Evolutionary conservation across 2,888 invertebrate genomes (phyloP).

Genomic region (Lingula anatina): DNA sequence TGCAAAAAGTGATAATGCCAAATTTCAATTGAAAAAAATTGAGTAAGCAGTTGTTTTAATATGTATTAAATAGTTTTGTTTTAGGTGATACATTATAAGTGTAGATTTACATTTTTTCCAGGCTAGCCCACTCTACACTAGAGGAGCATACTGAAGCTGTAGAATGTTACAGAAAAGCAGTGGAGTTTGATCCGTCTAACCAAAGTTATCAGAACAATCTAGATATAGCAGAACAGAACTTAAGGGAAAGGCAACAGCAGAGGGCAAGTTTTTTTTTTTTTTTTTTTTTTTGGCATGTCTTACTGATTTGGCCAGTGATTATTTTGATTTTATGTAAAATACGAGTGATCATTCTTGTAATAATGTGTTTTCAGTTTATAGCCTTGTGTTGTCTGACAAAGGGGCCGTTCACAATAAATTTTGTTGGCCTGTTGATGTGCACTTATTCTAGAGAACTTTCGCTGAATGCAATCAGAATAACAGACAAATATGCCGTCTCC

Average conservation of each 20-base stretch:
- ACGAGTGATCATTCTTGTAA: background rate
- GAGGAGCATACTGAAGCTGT: slow-evolving; percentile 78
- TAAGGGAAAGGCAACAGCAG: slow-evolving; percentile 42
- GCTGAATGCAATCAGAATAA: too few relatives aligned
- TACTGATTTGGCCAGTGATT: background rate
- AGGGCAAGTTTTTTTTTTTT: slow-evolving; percentile 14
- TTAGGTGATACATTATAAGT: too few relatives aligned
- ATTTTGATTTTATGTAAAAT: background rate
- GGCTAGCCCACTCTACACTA: slow-evolving; percentile 54
- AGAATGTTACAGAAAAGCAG: slow-evolving; percentile 79
- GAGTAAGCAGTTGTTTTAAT: too few relatives aligned
- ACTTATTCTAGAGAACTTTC: too few relatives aligned
- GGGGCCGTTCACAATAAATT: slow-evolving; percentile 11
- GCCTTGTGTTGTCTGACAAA: slow-evolving; percentile 20
- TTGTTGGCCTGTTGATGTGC: too few relatives aligned
- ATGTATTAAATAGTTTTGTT: too few relatives aligned
- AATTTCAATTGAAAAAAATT: too few relatives aligned
- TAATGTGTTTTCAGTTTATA: slow-evolving; percentile 8
- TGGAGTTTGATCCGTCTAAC: slow-evolving; percentile 87
- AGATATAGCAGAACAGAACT: slow-evolving; percentile 71
- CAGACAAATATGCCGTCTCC: too few relatives aligned
- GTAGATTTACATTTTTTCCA: slow-evolving; percentile 13
- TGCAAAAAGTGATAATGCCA: too few relatives aligned
- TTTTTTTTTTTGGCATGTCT: background rate
- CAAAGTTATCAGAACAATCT: slow-evolving; percentile 84